These are phyloP conservation scores for Lerista edwardsae DNA, from an alignment of 2,797 vertebrate species.

Conservation along the genomic window DNA sequence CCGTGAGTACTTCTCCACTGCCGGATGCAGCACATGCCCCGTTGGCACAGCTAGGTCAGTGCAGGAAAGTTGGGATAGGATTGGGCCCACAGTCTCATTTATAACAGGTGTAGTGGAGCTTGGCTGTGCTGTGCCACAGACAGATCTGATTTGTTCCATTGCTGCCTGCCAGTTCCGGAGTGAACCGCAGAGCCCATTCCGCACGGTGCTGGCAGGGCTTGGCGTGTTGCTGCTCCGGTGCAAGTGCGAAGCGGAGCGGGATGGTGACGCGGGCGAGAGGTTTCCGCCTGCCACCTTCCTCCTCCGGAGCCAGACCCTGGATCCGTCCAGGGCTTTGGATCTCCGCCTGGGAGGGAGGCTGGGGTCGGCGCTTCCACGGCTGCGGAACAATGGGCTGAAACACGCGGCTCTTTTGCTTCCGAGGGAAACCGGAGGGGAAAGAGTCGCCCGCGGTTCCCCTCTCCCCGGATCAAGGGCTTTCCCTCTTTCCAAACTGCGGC, in stretches of 20 bases:
- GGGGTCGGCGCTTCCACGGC: neutral
- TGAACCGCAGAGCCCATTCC: neutral
- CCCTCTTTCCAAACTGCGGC: neutral
- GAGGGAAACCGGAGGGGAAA: neutral
- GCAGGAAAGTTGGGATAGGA: too few relatives aligned
- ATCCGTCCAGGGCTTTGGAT: neutral
- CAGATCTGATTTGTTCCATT: neutral
- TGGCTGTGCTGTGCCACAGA: neutral
- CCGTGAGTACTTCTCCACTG: too few relatives aligned
- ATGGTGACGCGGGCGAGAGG: too few relatives aligned
- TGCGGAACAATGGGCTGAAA: neutral
- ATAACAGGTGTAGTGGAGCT: neutral
- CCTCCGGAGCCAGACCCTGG: neutral
- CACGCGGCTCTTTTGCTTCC: neutral
- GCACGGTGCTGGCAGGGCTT: too few relatives aligned
- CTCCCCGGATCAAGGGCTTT: neutral
- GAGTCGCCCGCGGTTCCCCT: accelerated
- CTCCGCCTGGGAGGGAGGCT: neutral
- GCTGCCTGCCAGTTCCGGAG: neutral
- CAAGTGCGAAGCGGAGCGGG: neutral
- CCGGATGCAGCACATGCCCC: too few relatives aligned
- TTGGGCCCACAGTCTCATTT: too few relatives aligned
- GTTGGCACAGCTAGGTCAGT: too few relatives aligned
- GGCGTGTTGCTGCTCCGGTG: neutral
- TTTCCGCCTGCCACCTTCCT: neutral